Evolutionary conservation across 2,113 vertebrate genomes (phyloP).

Genomic region (Prolemur simus): DNA sequence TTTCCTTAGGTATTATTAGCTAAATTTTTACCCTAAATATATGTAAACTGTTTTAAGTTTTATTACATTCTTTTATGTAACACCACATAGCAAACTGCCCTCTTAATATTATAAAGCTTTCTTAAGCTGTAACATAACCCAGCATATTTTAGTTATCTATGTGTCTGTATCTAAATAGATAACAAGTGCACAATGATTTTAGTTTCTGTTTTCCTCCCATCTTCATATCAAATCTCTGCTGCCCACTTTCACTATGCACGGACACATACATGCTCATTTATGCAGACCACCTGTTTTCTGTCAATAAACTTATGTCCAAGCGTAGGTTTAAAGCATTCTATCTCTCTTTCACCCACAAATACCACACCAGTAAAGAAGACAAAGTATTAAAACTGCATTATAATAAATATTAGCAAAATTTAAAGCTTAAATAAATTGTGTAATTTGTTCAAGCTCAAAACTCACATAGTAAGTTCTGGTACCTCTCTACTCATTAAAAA

Average conservation of each 20-base stretch:
- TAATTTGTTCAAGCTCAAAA: background rate
- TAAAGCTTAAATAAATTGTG: background rate
- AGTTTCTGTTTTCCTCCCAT: background rate
- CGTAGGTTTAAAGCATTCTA: background rate
- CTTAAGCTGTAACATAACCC: background rate
- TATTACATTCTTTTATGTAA: background rate
- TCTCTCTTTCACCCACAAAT: background rate
- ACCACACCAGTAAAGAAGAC: background rate
- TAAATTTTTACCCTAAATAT: background rate
- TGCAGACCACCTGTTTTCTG: background rate
- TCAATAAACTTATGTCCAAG: background rate
- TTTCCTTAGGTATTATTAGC: background rate
- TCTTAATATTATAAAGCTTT: background rate
- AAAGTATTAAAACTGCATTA: background rate
- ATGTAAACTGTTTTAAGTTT: background rate
- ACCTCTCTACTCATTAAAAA: background rate
- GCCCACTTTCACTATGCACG: background rate
- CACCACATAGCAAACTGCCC: background rate
- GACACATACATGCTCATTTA: background rate
- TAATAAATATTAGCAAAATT: background rate
- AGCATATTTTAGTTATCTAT: background rate
- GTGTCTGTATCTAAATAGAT: background rate
- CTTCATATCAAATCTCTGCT: background rate
- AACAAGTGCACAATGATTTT: background rate
- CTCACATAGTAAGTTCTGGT: background rate